Evolutionary conservation across 2,888 invertebrate species (phyloP).

Genomic region (Dryomyza anilis): DNA sequence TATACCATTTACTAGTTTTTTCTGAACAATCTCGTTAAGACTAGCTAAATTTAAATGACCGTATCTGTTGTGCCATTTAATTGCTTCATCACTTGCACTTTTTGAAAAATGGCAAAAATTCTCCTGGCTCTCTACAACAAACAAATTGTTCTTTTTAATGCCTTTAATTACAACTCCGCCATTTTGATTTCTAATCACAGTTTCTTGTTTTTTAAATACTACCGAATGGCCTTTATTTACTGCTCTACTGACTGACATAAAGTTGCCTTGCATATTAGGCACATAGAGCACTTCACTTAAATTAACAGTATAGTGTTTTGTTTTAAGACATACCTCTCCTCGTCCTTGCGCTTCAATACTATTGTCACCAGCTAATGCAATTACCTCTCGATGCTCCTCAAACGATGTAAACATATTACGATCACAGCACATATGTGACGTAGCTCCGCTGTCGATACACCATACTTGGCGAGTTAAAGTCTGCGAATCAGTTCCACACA

Average conservation of each 20-base stretch:
- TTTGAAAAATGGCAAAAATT: not conserved
- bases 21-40: constrained; percentile 3
- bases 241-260: constrained; percentile 24
- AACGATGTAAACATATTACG: constrained; percentile 21
- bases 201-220: not conserved
- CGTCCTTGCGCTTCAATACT: constrained; percentile 20
- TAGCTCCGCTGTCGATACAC: constrained; percentile 27
- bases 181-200: not conserved
- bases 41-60: constrained; percentile 25
- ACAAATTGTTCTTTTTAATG: not conserved
- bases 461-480: constrained; percentile 9
- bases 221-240: not conserved
- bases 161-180: not conserved
- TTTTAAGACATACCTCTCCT: constrained; percentile 19
- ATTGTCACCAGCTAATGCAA: constrained; percentile 10
- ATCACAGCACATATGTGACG: constrained; percentile 25
- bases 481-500: not conserved
- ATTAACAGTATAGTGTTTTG: constrained; percentile 2
- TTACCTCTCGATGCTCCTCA: constrained; percentile 10
- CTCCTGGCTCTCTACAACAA: not conserved
- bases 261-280: constrained; percentile 25
- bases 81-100: not conserved
- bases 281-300: constrained; percentile 26
- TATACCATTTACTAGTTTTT: constrained; percentile 16
- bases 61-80: constrained; percentile 26